These are phyloP conservation scores for Labeo rohita DNA, from an alignment of 2,113 vertebrate species.

Conservation along the genomic window DNA sequence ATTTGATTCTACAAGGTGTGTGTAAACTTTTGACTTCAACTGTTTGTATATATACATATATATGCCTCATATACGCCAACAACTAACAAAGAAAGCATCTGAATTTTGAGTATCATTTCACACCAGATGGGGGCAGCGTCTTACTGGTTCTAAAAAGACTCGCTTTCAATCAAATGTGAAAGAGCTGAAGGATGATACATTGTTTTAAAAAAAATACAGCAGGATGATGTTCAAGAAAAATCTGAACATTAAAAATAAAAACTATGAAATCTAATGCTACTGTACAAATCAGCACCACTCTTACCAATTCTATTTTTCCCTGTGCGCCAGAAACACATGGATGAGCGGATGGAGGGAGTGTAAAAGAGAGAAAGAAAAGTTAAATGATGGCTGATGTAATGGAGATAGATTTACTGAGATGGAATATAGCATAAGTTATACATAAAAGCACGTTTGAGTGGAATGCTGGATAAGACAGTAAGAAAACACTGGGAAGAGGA, in stretches of 20 bases:
- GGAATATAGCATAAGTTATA: not conserved
- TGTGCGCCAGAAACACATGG: slow-evolving; percentile 40
- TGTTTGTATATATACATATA: too few relatives aligned
- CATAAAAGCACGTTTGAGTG: not conserved
- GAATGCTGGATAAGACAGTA: not conserved
- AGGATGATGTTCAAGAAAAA: not conserved
- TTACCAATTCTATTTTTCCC: slow-evolving; percentile 61
- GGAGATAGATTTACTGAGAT: not conserved
- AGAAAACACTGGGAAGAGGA: slow-evolving; percentile 11
- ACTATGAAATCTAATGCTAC: slow-evolving; percentile 18
- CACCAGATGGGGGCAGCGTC: slow-evolving; percentile 50
- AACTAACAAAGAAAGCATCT: not conserved
- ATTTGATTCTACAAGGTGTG: too few relatives aligned
- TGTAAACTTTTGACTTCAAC: too few relatives aligned
- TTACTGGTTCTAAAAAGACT: slow-evolving; percentile 1
- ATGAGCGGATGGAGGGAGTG: slow-evolving; percentile 5
- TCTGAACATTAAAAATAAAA: not conserved
- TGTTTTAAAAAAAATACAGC: not conserved
- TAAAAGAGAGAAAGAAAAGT: slow-evolving; percentile 21
- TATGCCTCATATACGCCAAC: not conserved
- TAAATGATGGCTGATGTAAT: not conserved
- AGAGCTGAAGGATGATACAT: not conserved
- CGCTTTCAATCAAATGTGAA: not conserved
- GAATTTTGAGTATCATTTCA: not conserved
- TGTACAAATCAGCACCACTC: slow-evolving; percentile 14